Percentiles rank a stretch among this genome's conserved stretches.
Conservation (phyloP, 2,113 vertebrate genomes). For the Ptilonorhynchus violaceus region DNA sequence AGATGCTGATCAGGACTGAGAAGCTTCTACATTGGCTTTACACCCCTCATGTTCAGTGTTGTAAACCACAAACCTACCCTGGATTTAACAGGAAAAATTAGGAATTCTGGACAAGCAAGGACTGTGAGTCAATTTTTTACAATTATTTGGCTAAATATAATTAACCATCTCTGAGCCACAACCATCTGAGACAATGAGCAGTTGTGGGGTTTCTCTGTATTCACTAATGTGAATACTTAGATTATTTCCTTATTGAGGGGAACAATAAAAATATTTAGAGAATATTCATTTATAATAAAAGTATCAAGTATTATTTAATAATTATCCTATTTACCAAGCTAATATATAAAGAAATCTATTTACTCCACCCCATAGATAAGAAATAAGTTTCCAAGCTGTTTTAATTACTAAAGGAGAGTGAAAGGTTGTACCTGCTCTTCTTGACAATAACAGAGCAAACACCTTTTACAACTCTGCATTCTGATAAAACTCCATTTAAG, state of each 20-base stretch:
- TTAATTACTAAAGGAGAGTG: neutral
- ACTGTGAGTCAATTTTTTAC: neutral
- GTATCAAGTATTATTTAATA: neutral
- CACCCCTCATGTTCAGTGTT: fast-evolving
- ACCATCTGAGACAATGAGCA: neutral
- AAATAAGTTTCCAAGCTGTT: neutral
- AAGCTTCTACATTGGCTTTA: neutral
- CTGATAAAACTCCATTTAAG: neutral
- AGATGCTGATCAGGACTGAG: neutral
- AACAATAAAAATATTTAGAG: neutral
- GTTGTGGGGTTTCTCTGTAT: neutral
- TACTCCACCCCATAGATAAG: neutral
- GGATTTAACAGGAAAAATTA: neutral
- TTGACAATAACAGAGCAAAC: neutral
- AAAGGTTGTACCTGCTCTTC: neutral
- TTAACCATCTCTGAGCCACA: neutral
- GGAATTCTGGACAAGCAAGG: neutral
- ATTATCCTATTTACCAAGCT: neutral
- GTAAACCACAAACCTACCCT: neutral
- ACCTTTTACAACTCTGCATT: neutral
- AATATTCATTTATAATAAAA: neutral
- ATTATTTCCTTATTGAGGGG: neutral
- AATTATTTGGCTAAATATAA: neutral
- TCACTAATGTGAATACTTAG: neutral
- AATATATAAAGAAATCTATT: neutral